These are phyloP conservation scores for Crossocerus cetratus DNA, from an alignment of 2,888 invertebrate genomes.

Conservation along the genomic window DNA sequence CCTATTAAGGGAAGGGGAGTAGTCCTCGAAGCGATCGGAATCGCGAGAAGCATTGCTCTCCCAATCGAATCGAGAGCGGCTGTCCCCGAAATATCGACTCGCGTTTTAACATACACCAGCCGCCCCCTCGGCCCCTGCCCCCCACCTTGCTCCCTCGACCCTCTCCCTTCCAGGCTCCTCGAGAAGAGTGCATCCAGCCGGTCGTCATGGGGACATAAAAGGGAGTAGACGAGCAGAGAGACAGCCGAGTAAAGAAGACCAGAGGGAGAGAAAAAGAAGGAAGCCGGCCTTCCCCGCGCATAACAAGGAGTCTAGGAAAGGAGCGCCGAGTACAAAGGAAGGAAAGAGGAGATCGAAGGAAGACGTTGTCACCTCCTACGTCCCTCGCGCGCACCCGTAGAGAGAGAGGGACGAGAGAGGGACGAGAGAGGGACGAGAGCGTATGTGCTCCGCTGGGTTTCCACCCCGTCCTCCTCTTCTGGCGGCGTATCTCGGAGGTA, in stretches of 20 bases:
- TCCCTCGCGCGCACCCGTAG: slow-evolving; percentile 48
- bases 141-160: no score
- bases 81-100: slow-evolving; percentile 48
- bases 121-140: slow-evolving; percentile 27
- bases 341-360: slow-evolving; percentile 52
- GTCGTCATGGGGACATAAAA: slow-evolving; percentile 64
- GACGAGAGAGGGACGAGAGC: no score
- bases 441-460: no score
- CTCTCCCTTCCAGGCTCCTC: neutral
- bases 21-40: no score
- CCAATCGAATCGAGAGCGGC: neutral
- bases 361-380: slow-evolving; percentile 64
- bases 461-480: slow-evolving; percentile 41
- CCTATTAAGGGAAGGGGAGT: no score
- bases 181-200: slow-evolving; percentile 50
- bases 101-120: slow-evolving; percentile 47
- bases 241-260: slow-evolving; percentile 37
- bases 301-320: neutral
- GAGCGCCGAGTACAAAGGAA: slow-evolving; percentile 29
- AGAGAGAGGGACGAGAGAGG: no score
- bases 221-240: slow-evolving; percentile 51
- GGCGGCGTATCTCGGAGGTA: slow-evolving; percentile 20
- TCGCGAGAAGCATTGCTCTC: no score
- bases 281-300: neutral
- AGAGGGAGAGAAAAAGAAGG: slow-evolving; percentile 24